Evolutionary conservation across 2,797 vertebrate species (phyloP).

Genomic region (Zalophus californianus): DNA sequence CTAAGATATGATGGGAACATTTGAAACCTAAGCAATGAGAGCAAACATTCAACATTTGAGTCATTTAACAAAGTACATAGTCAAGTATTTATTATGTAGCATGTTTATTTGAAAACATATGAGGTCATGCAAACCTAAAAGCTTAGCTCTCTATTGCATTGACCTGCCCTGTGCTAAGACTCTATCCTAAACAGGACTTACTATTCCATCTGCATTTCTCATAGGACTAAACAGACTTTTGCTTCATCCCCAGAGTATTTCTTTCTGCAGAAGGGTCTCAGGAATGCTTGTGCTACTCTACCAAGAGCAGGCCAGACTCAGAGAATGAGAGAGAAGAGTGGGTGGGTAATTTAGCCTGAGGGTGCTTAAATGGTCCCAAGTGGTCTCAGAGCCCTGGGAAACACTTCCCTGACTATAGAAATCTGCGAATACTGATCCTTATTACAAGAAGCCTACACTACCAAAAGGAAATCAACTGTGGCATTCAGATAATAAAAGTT

Average conservation of each 20-base stretch:
- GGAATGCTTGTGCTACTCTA: background rate
- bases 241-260: background rate
- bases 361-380: background rate
- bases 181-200: background rate
- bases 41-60: background rate
- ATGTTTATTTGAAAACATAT: conserved; percentile 8
- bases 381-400: background rate
- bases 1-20: background rate
- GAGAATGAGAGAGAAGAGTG: background rate
- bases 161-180: background rate
- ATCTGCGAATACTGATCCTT: conserved; percentile 1
- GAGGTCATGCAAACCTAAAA: background rate
- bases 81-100: background rate
- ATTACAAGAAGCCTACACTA: background rate
- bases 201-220: background rate
- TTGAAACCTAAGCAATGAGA: background rate
- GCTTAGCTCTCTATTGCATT: background rate
- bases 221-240: background rate
- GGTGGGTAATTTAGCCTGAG: background rate
- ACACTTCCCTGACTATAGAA: background rate
- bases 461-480: background rate
- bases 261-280: conserved; percentile 7
- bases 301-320: background rate
- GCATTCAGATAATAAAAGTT: background rate
- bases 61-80: background rate